These are phyloP conservation scores for Watsonalla cultraria DNA, from an alignment of 2,888 invertebrate genomes.

Conservation along the genomic window DNA sequence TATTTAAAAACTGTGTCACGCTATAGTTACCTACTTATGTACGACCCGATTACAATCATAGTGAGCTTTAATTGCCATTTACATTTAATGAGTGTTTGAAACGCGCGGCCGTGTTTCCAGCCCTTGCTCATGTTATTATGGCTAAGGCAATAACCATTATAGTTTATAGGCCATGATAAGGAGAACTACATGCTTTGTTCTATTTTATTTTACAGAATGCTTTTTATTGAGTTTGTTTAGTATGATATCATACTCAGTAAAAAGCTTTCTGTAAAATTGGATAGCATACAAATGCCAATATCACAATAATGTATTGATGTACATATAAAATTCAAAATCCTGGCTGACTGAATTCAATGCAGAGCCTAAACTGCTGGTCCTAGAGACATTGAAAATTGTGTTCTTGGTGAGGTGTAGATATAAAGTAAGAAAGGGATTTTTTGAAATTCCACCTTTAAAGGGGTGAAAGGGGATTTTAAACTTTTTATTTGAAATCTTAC, in stretches of 20 bases:
- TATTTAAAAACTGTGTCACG: conserved; percentile 40
- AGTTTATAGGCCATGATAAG: not conserved
- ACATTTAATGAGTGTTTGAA: conserved; percentile 6
- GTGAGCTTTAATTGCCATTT: conserved; percentile 8
- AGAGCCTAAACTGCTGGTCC: no score
- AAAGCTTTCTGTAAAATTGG: not conserved
- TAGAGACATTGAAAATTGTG: no score
- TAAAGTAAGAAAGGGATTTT: no score
- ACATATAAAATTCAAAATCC: no score
- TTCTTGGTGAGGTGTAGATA: no score
- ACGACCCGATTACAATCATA: conserved; percentile 1
- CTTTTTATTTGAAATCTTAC: no score
- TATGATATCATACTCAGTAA: not conserved
- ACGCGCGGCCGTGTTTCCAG: not conserved
- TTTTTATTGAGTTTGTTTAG: conserved; percentile 5
- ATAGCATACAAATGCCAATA: no score
- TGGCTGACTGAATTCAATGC: no score
- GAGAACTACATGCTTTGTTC: not conserved
- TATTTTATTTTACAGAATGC: conserved; percentile 1
- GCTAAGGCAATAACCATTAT: not conserved
- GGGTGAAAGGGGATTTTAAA: no score
- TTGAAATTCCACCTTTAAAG: no score
- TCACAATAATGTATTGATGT: no score
- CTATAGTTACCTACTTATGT: conserved; percentile 11
- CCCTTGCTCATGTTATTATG: not conserved